Base-by-base conservation (phyloP, 2,113 vertebrate genomes). In the Gallinago media region DNA sequence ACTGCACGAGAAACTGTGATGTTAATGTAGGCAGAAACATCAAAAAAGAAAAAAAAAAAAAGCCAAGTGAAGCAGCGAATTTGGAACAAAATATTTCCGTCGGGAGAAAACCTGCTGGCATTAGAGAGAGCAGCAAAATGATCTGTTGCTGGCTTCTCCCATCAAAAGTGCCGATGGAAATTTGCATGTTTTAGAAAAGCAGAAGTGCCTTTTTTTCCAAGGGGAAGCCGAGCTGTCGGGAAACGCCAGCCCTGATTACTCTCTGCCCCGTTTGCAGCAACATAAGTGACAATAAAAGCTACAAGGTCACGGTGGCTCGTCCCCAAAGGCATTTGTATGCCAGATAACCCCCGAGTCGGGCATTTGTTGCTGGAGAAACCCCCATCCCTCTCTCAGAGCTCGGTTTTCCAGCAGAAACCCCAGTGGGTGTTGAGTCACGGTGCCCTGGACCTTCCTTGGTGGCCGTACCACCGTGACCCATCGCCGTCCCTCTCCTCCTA, bases 371-470 rank as follows among this genome's bases (percentile, higher is more conserved):
- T 7, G 70, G 40, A 68, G n/a, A 46, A 92, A 40, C 12, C n/a
- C 70, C 59, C 6, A 21, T 74, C 8, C 78, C 52, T 40, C 54
- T n/a, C 85, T 65, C 62, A 61, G 49, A 62, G 27, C 36, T 49
- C n/a, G 14, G 38, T 38, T 85, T 81, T 36, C 66, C 81, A 61
- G 12, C 65, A 61, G 62, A 40, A 86, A 46, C 3, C 32, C 29
- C 3, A 0, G 8, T 3, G 25, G 62, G 36, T 1, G 14, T 23
- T 7, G 81, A 62, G 42, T 27, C 5, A 1, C 0, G 0, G n/a
- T 9, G 61, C 5, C 26, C 65, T 13, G 23, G 23, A 18, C 8
- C 12, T 26, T 11, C 9, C 3, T 7, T 8, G 38, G 75, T 68
- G 81, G 52, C 54, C 3, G 2, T 58, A 31, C 12, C 25, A 8